A percentile compares a stretch with the other conserved stretches of the same genome.
phyloP scores from a whole-genome alignment of 2,888 invertebrate species.

The Geotrupes spiniger region DNA sequence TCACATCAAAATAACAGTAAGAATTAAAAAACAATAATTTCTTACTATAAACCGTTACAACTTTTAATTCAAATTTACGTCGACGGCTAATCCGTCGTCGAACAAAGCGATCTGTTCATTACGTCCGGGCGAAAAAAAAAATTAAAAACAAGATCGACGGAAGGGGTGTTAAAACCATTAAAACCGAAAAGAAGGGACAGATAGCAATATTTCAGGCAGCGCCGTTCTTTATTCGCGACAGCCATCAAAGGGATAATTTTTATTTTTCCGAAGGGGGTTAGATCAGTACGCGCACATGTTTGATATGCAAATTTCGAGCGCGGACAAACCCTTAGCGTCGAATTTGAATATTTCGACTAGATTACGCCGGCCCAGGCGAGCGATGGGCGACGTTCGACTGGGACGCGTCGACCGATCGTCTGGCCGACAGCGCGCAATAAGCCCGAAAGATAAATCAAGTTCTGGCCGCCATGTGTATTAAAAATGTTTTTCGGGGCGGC shows the following conservation, averaged over 20 bases:
- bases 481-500: conserved; percentile 13
- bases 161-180: conserved; percentile 32
- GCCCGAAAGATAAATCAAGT: conserved; percentile 21
- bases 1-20: too few relatives aligned
- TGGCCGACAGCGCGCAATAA: conserved; percentile 10
- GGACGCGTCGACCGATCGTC: not conserved
- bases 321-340: conserved; percentile 29
- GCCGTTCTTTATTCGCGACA: conserved; percentile 22
- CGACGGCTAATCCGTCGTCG: too few relatives aligned
- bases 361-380: conserved; percentile 24
- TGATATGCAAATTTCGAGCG: conserved; percentile 32
- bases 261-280: conserved; percentile 15
- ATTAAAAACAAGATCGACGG: conserved; percentile 23
- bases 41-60: too few relatives aligned
- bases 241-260: conserved; percentile 29
- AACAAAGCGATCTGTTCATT: too few relatives aligned
- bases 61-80: too few relatives aligned
- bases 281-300: conserved; percentile 30
- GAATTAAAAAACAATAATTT: too few relatives aligned
- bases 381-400: not conserved
- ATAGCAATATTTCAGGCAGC: conserved; percentile 28
- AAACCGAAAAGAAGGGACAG: conserved; percentile 22
- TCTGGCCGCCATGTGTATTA: conserved; percentile 16
- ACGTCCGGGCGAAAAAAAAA: too few relatives aligned
- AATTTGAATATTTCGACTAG: conserved; percentile 35